Conservation (phyloP, 2,888 invertebrate species). For the Nysson spinosus region DNA sequence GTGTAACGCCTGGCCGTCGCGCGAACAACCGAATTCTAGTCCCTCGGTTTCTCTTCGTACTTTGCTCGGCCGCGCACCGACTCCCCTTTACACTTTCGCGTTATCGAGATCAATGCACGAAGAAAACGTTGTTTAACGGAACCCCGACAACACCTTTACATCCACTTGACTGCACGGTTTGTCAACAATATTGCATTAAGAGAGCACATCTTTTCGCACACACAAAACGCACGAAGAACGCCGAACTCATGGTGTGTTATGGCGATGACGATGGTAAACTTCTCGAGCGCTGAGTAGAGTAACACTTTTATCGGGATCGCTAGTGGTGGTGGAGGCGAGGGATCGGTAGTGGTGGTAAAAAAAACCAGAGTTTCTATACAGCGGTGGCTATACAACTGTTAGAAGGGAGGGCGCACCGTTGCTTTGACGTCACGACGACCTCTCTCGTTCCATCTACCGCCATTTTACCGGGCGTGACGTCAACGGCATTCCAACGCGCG, state of each 20-base stretch:
- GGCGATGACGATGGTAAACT: constrained; percentile 33
- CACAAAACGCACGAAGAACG: constrained; percentile 33
- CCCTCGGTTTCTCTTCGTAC: constrained; percentile 24
- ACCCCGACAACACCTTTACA: constrained; percentile 20
- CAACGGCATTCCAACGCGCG: constrained; percentile 3
- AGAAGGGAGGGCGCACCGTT: background rate
- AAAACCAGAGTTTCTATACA: constrained; percentile 34
- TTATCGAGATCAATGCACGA: constrained; percentile 48
- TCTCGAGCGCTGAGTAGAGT: constrained; percentile 4
- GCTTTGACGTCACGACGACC: constrained; percentile 23
- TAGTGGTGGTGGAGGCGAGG: constrained; percentile 36
- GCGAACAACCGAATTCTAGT: constrained; percentile 16
- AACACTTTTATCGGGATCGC: constrained; percentile 8
- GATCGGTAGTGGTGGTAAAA: constrained; percentile 22
- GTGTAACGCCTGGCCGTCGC: constrained; percentile 14
- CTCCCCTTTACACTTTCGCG: constrained; percentile 12
- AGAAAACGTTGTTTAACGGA: constrained; percentile 12
- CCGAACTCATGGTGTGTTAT: constrained; percentile 48
- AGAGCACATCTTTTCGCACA: constrained; percentile 16
- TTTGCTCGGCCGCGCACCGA: constrained; percentile 26
- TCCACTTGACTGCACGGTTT: constrained; percentile 1
- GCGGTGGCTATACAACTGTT: constrained; percentile 4
- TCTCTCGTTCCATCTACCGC: constrained; percentile 16
- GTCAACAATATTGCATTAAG: constrained; percentile 18
- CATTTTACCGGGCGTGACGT: constrained; percentile 29